Evolutionary conservation across 2,888 invertebrate species (phyloP).

Genomic region (Phania funesta): DNA sequence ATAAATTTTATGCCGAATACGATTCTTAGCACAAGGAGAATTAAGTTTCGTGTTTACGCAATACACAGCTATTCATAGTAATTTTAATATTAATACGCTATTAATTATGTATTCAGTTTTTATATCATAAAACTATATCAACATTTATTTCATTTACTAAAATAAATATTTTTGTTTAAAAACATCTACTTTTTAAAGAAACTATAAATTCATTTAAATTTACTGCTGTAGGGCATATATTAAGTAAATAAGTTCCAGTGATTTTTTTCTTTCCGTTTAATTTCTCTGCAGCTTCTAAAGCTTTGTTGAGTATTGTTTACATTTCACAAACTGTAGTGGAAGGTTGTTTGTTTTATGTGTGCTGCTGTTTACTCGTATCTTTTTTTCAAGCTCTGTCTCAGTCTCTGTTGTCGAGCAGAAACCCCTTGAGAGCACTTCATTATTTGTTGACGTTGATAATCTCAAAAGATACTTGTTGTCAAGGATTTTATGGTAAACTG

Average conservation of each 20-base stretch:
- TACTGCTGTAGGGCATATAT: not conserved
- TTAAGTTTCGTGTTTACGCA: too few species aligned
- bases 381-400: conserved; percentile 6
- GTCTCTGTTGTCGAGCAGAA: conserved; percentile 32
- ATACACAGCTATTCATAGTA: too few species aligned
- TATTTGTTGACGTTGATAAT: conserved; percentile 67
- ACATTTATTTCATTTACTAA: too few species aligned
- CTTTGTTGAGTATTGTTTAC: conserved; percentile 44
- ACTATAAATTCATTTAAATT: not conserved
- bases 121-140: too few species aligned
- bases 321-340: not conserved
- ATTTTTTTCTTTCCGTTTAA: not conserved
- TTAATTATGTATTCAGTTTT: too few species aligned
- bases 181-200: too few species aligned
- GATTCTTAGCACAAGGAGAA: too few species aligned
- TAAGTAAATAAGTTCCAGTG: not conserved
- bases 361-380: conserved; percentile 6
- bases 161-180: too few species aligned
- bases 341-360: conserved; percentile 32
- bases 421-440: conserved; percentile 63
- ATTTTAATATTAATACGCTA: too few species aligned
- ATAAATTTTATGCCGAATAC: too few species aligned
- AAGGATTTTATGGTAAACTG: conserved; percentile 63
- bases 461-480: conserved; percentile 65
- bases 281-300: conserved; percentile 10